Evolutionary conservation across 2,797 vertebrate species (phyloP).

Genomic region (Spinibarbus caldwelli): DNA sequence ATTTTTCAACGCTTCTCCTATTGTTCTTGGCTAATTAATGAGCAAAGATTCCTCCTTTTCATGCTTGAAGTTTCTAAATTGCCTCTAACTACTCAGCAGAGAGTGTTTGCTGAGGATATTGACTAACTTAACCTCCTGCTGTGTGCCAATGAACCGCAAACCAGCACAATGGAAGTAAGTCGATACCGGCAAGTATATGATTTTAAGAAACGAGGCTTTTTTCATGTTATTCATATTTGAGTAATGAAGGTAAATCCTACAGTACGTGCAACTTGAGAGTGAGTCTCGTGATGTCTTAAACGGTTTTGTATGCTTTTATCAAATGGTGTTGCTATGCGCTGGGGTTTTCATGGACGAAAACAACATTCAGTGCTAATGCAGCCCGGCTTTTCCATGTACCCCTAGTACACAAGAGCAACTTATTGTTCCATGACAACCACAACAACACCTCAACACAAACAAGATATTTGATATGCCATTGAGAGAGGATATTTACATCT

Average conservation of each 20-base stretch:
- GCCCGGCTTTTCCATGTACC: background rate
- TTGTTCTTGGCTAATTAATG: slow-evolving; percentile 6
- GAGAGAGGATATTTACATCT: slow-evolving; percentile 34
- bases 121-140: slow-evolving; percentile 64
- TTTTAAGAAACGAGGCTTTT: slow-evolving; percentile 74
- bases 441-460: slow-evolving; percentile 38
- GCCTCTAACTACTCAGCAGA: slow-evolving; percentile 19
- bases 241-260: slow-evolving; percentile 13
- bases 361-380: slow-evolving; percentile 28
- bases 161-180: slow-evolving; percentile 69
- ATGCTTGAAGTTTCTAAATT: slow-evolving; percentile 17
- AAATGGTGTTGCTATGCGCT: slow-evolving; percentile 27
- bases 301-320: background rate
- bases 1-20: background rate
- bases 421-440: slow-evolving; percentile 42
- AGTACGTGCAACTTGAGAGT: background rate
- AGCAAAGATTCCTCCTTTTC: background rate
- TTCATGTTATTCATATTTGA: slow-evolving; percentile 19
- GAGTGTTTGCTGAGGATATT: slow-evolving; percentile 61
- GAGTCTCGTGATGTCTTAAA: slow-evolving; percentile 8
- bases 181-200: slow-evolving; percentile 69
- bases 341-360: background rate
- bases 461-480: slow-evolving; percentile 46
- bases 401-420: slow-evolving; percentile 1
- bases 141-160: slow-evolving; percentile 70